phyloP scores from a whole-genome alignment of 2,888 invertebrate species.

The Eumacrocentrus americanus region DNA sequence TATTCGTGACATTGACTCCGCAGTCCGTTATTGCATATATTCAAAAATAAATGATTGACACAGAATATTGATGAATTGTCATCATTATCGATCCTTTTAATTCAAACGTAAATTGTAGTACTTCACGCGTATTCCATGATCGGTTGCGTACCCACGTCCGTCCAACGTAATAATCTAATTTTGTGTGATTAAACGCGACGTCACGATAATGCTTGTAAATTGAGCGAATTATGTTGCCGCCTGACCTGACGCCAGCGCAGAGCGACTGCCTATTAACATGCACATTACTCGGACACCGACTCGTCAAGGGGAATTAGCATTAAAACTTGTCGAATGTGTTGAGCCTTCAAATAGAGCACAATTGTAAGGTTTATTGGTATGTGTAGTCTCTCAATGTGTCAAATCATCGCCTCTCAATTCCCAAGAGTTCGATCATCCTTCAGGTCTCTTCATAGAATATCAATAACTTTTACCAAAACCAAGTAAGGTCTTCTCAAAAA shows the following conservation, averaged over 20 bases:
- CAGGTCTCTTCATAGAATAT: too few species aligned
- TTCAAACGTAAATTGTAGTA: too few species aligned
- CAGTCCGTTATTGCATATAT: too few species aligned
- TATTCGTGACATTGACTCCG: too few species aligned
- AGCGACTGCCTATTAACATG: conserved; percentile 54
- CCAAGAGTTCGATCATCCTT: not conserved
- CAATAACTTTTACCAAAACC: too few species aligned
- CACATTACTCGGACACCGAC: conserved; percentile 47
- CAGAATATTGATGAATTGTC: too few species aligned
- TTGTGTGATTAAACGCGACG: conserved; percentile 55
- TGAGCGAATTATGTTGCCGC: conserved; percentile 57
- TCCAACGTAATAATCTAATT: conserved; percentile 49
- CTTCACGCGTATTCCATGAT: too few species aligned
- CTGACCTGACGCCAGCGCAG: conserved; percentile 42
- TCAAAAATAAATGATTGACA: too few species aligned
- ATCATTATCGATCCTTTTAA: too few species aligned
- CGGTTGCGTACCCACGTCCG: conserved; percentile 40
- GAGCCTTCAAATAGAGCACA: conserved; percentile 5
- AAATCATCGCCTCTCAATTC: not conserved
- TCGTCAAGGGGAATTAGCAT: conserved; percentile 52
- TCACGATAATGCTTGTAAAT: conserved; percentile 59
- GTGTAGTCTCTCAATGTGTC: not conserved
- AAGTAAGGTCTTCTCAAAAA: too few species aligned
- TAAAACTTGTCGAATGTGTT: conserved; percentile 47
- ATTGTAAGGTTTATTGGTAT: not conserved